Evolutionary conservation across 2,113 vertebrate genomes (phyloP).

Genomic region (Dipodomys ordii): DNA sequence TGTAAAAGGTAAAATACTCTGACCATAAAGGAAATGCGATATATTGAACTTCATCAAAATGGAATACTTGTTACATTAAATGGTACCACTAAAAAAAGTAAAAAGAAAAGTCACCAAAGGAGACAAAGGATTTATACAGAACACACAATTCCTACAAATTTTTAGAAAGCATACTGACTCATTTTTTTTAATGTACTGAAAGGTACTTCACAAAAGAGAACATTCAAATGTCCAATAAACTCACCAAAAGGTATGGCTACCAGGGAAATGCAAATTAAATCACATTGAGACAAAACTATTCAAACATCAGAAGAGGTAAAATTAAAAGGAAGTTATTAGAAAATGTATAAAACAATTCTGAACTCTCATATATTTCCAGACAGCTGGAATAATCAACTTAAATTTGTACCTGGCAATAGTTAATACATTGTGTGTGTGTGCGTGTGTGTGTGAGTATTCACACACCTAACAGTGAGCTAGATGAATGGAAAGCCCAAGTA

Average conservation of each 20-base stretch:
- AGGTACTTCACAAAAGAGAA: neutral
- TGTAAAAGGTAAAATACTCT: slow-evolving; percentile 50
- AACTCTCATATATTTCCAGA: neutral
- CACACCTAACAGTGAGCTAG: neutral
- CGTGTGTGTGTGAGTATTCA: neutral
- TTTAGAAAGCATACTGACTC: neutral
- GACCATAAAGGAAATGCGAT: neutral
- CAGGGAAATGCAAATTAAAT: neutral
- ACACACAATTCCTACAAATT: slow-evolving; percentile 24
- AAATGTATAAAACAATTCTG: neutral
- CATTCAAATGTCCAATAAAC: neutral
- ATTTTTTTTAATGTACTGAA: neutral
- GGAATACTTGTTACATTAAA: neutral
- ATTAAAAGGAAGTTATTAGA: neutral
- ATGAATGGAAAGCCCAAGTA: too few species aligned
- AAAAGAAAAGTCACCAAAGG: slow-evolving; percentile 2
- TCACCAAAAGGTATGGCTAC: neutral
- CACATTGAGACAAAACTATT: neutral
- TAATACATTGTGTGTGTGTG: neutral
- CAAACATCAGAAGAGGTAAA: neutral
- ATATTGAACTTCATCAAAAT: neutral
- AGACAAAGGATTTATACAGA: neutral
- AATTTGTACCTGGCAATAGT: neutral
- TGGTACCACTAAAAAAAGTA: neutral
- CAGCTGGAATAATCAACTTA: neutral